Evolutionary conservation across 2,113 vertebrate genomes (phyloP).

Genomic region (Amazona vittata): DNA sequence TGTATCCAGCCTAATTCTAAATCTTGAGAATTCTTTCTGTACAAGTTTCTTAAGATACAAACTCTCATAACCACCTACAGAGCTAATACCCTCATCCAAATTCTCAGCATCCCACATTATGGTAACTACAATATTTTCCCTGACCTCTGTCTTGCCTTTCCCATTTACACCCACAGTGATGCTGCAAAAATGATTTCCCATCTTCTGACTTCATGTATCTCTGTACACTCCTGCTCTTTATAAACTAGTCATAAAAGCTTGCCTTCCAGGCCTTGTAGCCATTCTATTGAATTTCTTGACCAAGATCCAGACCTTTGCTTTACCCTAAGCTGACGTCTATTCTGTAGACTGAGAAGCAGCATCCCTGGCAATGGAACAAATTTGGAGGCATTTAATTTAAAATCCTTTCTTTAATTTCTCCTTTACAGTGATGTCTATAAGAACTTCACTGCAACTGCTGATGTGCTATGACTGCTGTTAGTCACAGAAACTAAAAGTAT

Average conservation of each 20-base stretch:
- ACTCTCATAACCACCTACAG: not conserved
- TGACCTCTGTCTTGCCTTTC: not conserved
- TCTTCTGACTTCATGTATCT: not conserved
- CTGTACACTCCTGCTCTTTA: not conserved
- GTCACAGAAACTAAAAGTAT: not conserved
- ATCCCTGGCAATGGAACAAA: not conserved
- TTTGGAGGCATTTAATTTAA: not conserved
- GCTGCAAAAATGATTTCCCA: not conserved
- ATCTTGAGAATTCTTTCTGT: not conserved
- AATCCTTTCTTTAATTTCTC: not conserved
- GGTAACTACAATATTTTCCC: not conserved
- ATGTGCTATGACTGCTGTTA: not conserved
- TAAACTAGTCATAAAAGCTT: not conserved
- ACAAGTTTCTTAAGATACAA: not conserved
- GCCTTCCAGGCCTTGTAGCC: too few relatives aligned
- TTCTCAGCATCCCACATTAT: not conserved
- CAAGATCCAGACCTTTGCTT: not conserved
- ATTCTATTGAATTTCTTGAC: not conserved
- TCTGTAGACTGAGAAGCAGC: not conserved
- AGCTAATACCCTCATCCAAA: not conserved
- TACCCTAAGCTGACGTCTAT: not conserved
- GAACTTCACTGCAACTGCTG: not conserved
- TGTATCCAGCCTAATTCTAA: not conserved
- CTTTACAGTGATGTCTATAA: not conserved
- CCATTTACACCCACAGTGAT: not conserved